Evolutionary conservation across 1,140 invertebrate species (phyloP).

Genomic region (Ostrea denselamellosa): DNA sequence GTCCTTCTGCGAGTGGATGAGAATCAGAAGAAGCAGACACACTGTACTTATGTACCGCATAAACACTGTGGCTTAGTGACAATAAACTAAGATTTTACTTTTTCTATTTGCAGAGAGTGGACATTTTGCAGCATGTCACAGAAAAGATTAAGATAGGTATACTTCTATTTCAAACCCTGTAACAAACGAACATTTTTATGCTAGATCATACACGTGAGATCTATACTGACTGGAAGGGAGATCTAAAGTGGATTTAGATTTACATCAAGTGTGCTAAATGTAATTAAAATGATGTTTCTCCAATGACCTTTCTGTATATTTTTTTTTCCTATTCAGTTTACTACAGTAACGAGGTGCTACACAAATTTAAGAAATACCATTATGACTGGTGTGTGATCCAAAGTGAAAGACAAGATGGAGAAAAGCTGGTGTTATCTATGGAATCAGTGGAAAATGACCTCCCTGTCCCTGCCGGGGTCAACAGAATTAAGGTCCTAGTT

Average conservation of each 20-base stretch:
- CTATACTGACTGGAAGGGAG: too few species aligned
- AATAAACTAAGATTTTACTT: too few species aligned
- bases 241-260: too few species aligned
- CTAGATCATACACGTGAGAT: too few species aligned
- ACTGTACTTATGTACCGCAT: too few species aligned
- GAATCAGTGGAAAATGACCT: constrained; percentile 65
- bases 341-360: constrained; percentile 73
- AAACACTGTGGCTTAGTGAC: background rate
- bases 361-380: constrained; percentile 71
- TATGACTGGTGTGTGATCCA: constrained; percentile 74
- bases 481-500: constrained; percentile 62
- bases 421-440: constrained; percentile 71
- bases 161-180: background rate
- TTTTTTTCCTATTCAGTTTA: constrained; percentile 68
- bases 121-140: constrained; percentile 70
- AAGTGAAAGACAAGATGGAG: constrained; percentile 72
- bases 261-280: too few species aligned
- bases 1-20: too few species aligned
- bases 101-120: constrained; percentile 44
- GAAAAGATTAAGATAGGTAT: constrained; percentile 74
- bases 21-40: too few species aligned
- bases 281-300: too few species aligned
- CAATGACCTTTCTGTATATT: too few species aligned
- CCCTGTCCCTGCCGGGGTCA: constrained; percentile 59
- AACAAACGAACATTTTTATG: too few species aligned